A percentile compares a stretch with the other conserved stretches of the same genome.
Conservation (phyloP, 2,797 vertebrate species). For the Champsocephalus esox region DNA sequence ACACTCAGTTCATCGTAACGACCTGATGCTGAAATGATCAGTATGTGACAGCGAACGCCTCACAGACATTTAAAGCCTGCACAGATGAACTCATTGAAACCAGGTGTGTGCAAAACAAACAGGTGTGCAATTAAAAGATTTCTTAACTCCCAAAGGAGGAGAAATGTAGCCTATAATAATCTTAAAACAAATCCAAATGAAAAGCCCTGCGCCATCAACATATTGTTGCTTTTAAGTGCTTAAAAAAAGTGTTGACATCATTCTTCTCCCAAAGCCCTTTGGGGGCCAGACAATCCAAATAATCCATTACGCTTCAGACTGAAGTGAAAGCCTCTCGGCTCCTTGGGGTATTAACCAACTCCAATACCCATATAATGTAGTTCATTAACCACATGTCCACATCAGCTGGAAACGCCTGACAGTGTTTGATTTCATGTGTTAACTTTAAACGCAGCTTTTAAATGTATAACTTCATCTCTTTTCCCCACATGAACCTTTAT, state of each 20-base stretch:
- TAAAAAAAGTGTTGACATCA: constrained; percentile 14
- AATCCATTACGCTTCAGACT: constrained; percentile 39
- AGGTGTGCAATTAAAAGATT: constrained; percentile 18
- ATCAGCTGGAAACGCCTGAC: constrained; percentile 25
- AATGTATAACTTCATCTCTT: constrained; percentile 18
- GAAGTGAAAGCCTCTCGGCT: constrained; percentile 42
- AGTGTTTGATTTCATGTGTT: constrained; percentile 36
- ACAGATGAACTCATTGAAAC: constrained; percentile 1
- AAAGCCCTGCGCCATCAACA: constrained; percentile 2
- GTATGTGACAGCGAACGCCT: constrained; percentile 13
- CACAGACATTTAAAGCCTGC: constrained; percentile 14
- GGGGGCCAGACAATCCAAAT: constrained; percentile 35
- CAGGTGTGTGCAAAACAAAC: constrained; percentile 25
- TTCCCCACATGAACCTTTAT: not conserved
- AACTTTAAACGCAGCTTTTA: constrained; percentile 24
- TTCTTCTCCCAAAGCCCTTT: constrained; percentile 22
- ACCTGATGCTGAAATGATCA: constrained; percentile 1
- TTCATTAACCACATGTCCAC: constrained; percentile 50
- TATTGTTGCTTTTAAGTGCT: constrained; percentile 21
- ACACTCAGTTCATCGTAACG: constrained; percentile 6
- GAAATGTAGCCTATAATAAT: not conserved
- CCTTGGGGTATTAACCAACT: constrained; percentile 44
- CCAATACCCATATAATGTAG: constrained; percentile 40
- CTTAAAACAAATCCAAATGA: not conserved
- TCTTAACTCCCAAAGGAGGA: not conserved